phyloP scores from a whole-genome alignment of 2,797 vertebrate genomes.

The Eutrigla gurnardus region DNA sequence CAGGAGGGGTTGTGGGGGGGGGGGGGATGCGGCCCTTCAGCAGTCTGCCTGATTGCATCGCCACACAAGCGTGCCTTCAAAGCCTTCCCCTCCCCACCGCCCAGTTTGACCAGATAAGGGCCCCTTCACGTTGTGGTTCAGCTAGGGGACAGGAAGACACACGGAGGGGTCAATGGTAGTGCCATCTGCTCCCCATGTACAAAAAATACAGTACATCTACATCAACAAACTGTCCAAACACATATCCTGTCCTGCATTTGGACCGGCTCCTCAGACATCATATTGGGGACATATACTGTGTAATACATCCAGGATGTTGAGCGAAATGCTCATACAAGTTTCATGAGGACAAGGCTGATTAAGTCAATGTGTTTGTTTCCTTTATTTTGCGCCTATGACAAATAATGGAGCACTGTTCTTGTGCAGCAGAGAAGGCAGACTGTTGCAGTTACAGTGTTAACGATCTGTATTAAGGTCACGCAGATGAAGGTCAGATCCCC shows the following conservation, averaged over 20 bases:
- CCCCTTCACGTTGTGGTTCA: slow-evolving; percentile 80
- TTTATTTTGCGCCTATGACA: slow-evolving; percentile 24
- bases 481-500: slow-evolving; percentile 52
- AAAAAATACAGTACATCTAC: slow-evolving; percentile 65
- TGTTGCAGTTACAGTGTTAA: slow-evolving; percentile 43
- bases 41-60: slow-evolving; percentile 84
- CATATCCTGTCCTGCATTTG: slow-evolving; percentile 22
- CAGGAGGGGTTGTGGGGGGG: slow-evolving; percentile 25
- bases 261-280: slow-evolving; percentile 41
- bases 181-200: slow-evolving; percentile 75
- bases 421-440: background rate
- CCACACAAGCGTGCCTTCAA: slow-evolving; percentile 84
- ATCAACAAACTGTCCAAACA: slow-evolving; percentile 66
- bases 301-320: slow-evolving; percentile 57
- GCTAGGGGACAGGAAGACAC: slow-evolving; percentile 83
- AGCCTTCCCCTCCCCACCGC: slow-evolving; percentile 80
- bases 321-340: slow-evolving; percentile 35
- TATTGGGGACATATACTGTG: slow-evolving; percentile 48
- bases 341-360: slow-evolving; percentile 47
- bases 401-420: slow-evolving; percentile 20
- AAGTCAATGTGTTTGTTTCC: slow-evolving; percentile 43
- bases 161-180: slow-evolving; percentile 79
- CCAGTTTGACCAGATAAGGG: slow-evolving; percentile 87
- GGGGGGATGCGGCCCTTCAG: slow-evolving; percentile 66
- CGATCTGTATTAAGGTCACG: slow-evolving; percentile 43